Evolutionary conservation across 92 coral and sea anemone genomes (phyloP), one percentile per base, ranked within the genome.

Genomic region (Phenganax stokvisi): DNA sequence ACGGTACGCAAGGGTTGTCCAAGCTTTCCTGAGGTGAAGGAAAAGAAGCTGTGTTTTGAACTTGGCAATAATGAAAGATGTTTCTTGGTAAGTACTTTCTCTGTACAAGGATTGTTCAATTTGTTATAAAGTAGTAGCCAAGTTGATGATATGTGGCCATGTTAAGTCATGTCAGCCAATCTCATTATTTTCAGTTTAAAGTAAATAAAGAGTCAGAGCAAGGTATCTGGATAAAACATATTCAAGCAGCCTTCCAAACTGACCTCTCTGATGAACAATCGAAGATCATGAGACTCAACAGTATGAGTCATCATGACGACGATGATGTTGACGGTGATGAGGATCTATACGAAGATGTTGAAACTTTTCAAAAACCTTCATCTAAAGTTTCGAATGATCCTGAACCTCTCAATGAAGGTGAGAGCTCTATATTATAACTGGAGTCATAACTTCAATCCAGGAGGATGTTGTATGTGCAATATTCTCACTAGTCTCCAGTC

Each of bases 221-320:
- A 29, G 92, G 84, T 0, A 85, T 67, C 16, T 92, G 96, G 92
- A 85, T 89, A 20, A 37, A 62, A 56, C 97, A 90, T 54, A 78
- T 96, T 54, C 67, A 61, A 56, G 62, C 79, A 63, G 96, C 92
- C 51, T 80, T 90, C 10, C 80, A 78, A 27, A 88, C 87, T 44
- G 73, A 88, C 17, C 83, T 92, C 8, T 82, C 97, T 28, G 87
- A 81, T 1, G 87, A 87, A 8, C 91, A 92, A 12, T 63, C 52
- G 2, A 64, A 16, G 51, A 62, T 79, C 20, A 65, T 79, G 16
- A 63, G 83, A 54, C 67, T 15, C 16, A n/a, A 79, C 11, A 79
- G 83, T 65, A 9, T 58, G 27, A 37, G 53, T 76, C 6, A 13
- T 11, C 17, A 65, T 15, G 61, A 63, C n/a, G 83, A 79, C 44